Evolutionary conservation across 2,888 invertebrate genomes (phyloP), one percentile per base, ranked within the genome.

Genomic region (Beris chalybata): DNA sequence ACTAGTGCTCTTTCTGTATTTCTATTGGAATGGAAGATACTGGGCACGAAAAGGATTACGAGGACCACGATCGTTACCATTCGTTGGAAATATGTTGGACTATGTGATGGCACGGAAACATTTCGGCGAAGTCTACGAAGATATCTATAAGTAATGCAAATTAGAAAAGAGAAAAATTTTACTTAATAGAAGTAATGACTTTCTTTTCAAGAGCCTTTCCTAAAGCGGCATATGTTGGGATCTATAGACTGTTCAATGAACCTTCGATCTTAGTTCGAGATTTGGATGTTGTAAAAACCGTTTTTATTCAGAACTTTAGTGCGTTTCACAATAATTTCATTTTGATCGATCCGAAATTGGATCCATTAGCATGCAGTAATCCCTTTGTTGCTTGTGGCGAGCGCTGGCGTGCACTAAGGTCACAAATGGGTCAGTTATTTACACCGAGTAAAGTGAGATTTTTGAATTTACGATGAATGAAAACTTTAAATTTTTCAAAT

Each of bases 251-350:
- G 31, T 47, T 65, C 22, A 48, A 58, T 44, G 22, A 55, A 15
- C 70, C 70, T 7, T 66, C 70, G 5, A 58, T 71, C 9, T 9
- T 71, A 12, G 53, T 70, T 12, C 69, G 69, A 29, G 71, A 71
- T 54, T 48, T 69, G 47, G 67, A 70, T 12, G 32, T 71, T 7
- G 50, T 70, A 1, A 69, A 69, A 65, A 54, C 61, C 12, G 63
- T 71, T 38, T 58, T 71, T 13, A 65, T 65, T 3, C 65, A 65
- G 29, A 56, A 69, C 44, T 71, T 71, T 45, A 56, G 56, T 15
- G 57, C 50, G n/a, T 69, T 69, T 45, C 66, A 64, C 44, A 65
- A 67, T 44, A 70, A 55, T 57, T 50, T 54, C 57, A 44, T 64
- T 44, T 13, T 48, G 30, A 50, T 57, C 11, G 66, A 69, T 45